A percentile compares a stretch with the other conserved stretches of the same genome.
Conservation (phyloP, 2,113 vertebrate genomes). For the Solea solea region DNA sequence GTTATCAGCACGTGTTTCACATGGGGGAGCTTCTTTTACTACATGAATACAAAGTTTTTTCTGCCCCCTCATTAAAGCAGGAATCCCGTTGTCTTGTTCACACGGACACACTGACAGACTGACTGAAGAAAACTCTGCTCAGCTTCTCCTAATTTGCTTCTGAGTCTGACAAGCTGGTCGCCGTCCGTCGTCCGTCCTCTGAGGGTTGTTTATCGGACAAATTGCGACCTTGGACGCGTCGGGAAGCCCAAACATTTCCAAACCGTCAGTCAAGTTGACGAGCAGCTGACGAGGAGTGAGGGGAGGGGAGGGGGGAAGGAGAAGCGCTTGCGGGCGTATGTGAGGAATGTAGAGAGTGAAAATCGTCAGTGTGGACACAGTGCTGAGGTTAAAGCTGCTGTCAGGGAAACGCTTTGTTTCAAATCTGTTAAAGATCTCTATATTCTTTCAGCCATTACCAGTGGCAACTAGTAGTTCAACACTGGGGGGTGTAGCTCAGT, state of each 20-base stretch:
- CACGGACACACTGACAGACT: no score
- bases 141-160: no score
- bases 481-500: slow-evolving; percentile 73
- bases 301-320: background rate
- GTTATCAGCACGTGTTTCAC: background rate
- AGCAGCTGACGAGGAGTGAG: background rate
- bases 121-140: no score
- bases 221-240: slow-evolving; percentile 28
- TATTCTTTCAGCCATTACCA: no score
- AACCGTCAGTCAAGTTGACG: slow-evolving; percentile 54
- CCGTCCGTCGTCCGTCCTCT: slow-evolving; percentile 5
- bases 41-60: background rate
- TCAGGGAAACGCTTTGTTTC: no score
- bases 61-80: no score
- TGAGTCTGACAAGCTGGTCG: slow-evolving; percentile 3
- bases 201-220: slow-evolving; percentile 56
- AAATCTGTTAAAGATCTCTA: no score
- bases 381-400: slow-evolving; percentile 27
- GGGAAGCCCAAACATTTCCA: slow-evolving; percentile 42
- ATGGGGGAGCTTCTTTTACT: slow-evolving; percentile 8
- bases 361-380: slow-evolving; percentile 56
- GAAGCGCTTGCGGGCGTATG: slow-evolving; percentile 50
- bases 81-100: no score
- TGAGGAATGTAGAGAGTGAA: slow-evolving; percentile 64
- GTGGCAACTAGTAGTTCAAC: no score